Percentiles rank a stretch among this genome's conserved stretches.
Evolutionary conservation across 2,113 vertebrate genomes (phyloP).

Genomic region (Phyllopteryx taeniolatus): DNA sequence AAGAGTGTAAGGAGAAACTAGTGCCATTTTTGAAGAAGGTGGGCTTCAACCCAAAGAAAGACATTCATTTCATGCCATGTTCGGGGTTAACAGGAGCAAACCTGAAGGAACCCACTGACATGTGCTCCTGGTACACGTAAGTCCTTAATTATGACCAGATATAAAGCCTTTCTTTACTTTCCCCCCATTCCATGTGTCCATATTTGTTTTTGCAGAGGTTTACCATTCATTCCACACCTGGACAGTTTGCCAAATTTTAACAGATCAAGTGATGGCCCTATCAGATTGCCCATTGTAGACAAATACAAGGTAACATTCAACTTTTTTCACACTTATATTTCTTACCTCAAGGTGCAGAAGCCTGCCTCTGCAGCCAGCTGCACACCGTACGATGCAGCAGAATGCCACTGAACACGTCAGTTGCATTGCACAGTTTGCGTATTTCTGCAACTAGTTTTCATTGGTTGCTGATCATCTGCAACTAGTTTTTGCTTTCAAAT

Average conservation of each 20-base stretch:
- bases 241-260: conserved; percentile 95
- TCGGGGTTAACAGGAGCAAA: conserved; percentile 96
- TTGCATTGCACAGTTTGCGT: neutral
- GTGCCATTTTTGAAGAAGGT: conserved; percentile 99
- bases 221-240: conserved; percentile 97
- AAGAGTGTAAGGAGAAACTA: conserved; percentile 99
- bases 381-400: no score
- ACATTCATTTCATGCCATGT: conserved; percentile 99
- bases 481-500: no score
- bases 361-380: neutral
- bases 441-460: no score
- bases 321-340: neutral
- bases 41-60: conserved; percentile 98
- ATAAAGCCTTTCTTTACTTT: neutral
- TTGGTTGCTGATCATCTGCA: no score
- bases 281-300: conserved; percentile 97
- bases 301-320: conserved; percentile 87
- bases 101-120: conserved; percentile 88
- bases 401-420: neutral
- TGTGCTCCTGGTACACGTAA: conserved; percentile 95
- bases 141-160: conserved; percentile 40
- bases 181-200: neutral
- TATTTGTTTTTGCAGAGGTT: conserved; percentile 74
- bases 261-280: conserved; percentile 90
- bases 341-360: neutral